Conservation (phyloP, 2,113 vertebrate genomes). For the Romanogobio albipinnatus region DNA sequence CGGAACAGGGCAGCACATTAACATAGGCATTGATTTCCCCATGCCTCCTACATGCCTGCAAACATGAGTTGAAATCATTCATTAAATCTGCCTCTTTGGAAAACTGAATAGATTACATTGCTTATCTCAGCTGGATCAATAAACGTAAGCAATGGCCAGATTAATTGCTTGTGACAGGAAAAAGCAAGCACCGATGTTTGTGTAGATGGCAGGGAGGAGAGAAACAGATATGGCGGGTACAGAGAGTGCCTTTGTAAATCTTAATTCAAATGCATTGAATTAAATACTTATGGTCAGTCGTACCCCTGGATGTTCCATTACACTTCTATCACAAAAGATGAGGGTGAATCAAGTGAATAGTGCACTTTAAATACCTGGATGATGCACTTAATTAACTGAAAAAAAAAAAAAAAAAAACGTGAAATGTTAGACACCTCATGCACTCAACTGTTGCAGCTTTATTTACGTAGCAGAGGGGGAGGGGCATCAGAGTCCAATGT, state of each 20-base stretch:
- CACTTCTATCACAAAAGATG: not conserved
- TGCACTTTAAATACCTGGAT: too few relatives aligned
- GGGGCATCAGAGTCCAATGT: too few relatives aligned
- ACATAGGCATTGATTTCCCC: conserved; percentile 59
- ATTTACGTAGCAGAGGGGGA: too few relatives aligned
- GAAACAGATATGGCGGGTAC: not conserved
- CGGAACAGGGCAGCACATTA: conserved; percentile 58
- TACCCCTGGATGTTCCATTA: not conserved
- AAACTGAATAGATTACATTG: conserved; percentile 76
- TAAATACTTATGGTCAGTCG: not conserved
- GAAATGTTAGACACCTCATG: too few relatives aligned
- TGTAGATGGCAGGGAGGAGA: conserved; percentile 44
- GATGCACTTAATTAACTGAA: too few relatives aligned
- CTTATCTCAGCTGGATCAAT: conserved; percentile 74
- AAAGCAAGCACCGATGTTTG: conserved; percentile 59
- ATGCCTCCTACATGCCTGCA: conserved; percentile 48
- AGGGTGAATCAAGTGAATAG: not conserved
- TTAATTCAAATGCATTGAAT: conserved; percentile 5
- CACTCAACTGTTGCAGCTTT: too few relatives aligned
- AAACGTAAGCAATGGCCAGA: conserved; percentile 74
- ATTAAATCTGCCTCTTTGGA: conserved; percentile 67
- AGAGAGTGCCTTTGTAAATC: conserved; percentile 14
- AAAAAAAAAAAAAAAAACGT: too few relatives aligned
- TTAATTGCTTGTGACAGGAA: conserved; percentile 77
- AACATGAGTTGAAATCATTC: conserved; percentile 63